Conservation (phyloP, 2,888 invertebrate genomes). For the Napeogenes inachia region DNA sequence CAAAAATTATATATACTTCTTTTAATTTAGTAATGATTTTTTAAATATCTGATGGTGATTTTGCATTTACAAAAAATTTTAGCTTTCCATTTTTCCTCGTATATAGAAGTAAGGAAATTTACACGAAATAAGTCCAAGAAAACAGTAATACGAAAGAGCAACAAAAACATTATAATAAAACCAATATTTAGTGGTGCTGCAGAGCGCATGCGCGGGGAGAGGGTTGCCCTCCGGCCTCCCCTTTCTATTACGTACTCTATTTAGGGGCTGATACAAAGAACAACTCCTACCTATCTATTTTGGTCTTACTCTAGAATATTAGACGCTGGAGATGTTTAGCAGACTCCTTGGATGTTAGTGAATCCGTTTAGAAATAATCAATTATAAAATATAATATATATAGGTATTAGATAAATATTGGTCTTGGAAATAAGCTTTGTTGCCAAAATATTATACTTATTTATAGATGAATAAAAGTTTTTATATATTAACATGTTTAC, state of each 20-base stretch:
- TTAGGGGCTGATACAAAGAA: constrained; percentile 73
- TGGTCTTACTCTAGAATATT: constrained; percentile 68
- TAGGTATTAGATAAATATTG: no score
- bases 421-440: no score
- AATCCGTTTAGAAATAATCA: no score
- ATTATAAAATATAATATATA: no score
- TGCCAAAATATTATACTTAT: no score
- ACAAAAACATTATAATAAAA: constrained; percentile 69
- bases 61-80: no score
- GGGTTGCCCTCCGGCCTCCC: constrained; percentile 62
- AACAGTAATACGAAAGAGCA: constrained; percentile 46
- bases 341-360: neutral
- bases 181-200: constrained; percentile 60
- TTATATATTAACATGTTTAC: no score
- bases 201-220: constrained; percentile 61
- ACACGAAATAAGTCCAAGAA: constrained; percentile 31
- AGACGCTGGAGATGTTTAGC: neutral
- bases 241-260: constrained; percentile 75
- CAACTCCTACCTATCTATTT: constrained; percentile 69
- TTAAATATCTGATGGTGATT: no score
- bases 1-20: no score
- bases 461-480: no score
- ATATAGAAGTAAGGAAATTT: constrained; percentile 22
- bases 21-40: no score
- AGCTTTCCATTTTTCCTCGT: constrained; percentile 11